phyloP scores from a whole-genome alignment of 2,888 invertebrate species.

The Cenopis cana region DNA sequence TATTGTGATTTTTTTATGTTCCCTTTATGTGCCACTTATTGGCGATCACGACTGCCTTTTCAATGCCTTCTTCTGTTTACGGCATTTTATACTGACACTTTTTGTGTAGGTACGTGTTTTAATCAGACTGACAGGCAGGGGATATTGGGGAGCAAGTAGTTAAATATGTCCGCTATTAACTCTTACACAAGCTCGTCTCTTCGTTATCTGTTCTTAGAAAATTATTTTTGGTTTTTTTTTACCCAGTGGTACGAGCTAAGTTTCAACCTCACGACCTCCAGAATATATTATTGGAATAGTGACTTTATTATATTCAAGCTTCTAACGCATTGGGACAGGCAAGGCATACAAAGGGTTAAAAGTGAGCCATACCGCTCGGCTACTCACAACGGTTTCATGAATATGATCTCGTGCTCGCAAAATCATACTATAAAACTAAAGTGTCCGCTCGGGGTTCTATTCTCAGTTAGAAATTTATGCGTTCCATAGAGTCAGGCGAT shows the following conservation, averaged over 20 bases:
- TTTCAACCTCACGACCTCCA: no score
- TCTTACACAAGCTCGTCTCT: no score
- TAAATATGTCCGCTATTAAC: no score
- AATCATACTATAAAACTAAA: conserved; percentile 66
- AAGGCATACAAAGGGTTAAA: no score
- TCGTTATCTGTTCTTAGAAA: no score
- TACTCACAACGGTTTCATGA: background rate
- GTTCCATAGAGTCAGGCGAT: conserved; percentile 77
- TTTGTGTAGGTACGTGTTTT: conserved; percentile 16
- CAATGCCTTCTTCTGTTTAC: conserved; percentile 45
- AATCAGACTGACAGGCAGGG: no score
- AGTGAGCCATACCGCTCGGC: no score
- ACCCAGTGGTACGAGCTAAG: background rate
- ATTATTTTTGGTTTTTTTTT: no score
- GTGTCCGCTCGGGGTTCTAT: conserved; percentile 66
- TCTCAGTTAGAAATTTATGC: conserved; percentile 77
- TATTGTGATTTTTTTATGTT: conserved; percentile 50
- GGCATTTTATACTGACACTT: conserved; percentile 42
- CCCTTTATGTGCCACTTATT: conserved; percentile 52
- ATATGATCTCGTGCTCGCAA: conserved; percentile 6
- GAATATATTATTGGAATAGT: no score
- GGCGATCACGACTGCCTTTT: conserved; percentile 46
- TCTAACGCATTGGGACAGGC: no score
- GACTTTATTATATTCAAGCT: no score
- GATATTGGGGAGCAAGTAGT: no score